Evolutionary conservation across 1,140 invertebrate species (phyloP).

Genomic region (Drosophila sucinea): DNA sequence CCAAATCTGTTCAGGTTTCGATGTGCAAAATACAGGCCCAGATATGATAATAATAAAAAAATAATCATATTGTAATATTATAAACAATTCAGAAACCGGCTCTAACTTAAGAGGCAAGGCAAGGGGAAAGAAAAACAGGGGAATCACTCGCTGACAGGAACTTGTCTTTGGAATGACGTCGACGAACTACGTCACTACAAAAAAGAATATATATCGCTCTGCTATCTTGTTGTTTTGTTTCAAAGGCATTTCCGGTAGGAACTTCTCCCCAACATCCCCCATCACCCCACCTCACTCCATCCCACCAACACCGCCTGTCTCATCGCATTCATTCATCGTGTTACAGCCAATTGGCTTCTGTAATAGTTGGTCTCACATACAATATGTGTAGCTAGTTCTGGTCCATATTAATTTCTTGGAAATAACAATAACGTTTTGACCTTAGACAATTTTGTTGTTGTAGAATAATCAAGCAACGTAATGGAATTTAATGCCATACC

Average conservation of each 20-base stretch:
- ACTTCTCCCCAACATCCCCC: background rate
- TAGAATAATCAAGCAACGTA: slow-evolving; percentile 43
- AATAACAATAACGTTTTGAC: slow-evolving; percentile 40
- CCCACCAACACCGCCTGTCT: no score
- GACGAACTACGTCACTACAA: background rate
- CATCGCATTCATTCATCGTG: no score
- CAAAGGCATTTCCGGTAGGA: slow-evolving; percentile 4
- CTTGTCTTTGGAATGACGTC: background rate
- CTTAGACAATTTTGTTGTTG: slow-evolving; percentile 39
- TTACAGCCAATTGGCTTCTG: slow-evolving; percentile 45
- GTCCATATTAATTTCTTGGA: slow-evolving; percentile 47
- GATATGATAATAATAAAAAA: background rate
- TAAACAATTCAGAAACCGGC: slow-evolving; percentile 1
- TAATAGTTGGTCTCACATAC: slow-evolving; percentile 26
- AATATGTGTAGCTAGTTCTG: slow-evolving; percentile 30
- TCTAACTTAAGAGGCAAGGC: background rate
- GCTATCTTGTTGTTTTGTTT: background rate
- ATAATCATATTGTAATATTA: slow-evolving; percentile 12
- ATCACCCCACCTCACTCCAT: background rate
- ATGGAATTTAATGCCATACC: slow-evolving; percentile 42
- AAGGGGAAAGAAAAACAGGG: background rate
- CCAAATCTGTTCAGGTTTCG: background rate
- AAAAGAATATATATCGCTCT: background rate
- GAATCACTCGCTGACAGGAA: background rate
- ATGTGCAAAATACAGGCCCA: background rate